phyloP scores from a whole-genome alignment of 2,888 invertebrate genomes.

The Agelastica alni region DNA sequence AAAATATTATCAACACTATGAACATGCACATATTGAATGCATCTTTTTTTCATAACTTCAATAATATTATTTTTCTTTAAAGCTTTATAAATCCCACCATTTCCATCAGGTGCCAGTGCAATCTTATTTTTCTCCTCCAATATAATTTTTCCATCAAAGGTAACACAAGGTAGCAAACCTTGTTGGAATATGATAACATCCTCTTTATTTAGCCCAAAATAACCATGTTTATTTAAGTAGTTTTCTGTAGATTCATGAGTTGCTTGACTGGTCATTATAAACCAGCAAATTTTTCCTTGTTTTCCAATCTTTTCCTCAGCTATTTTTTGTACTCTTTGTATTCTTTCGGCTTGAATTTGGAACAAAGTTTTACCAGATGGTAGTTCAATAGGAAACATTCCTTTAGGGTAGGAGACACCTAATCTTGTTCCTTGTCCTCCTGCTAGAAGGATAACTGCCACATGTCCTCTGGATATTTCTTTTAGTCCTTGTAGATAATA shows the following conservation, averaged over 20 bases:
- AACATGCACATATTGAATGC: slow-evolving; percentile 87
- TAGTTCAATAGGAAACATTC: slow-evolving; percentile 91
- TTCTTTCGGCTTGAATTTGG: slow-evolving; percentile 94
- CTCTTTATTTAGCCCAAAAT: slow-evolving; percentile 82
- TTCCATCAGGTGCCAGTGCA: slow-evolving; percentile 89
- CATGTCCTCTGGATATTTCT: slow-evolving; percentile 65
- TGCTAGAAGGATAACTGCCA: slow-evolving; percentile 90
- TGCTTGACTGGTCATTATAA: slow-evolving; percentile 97
- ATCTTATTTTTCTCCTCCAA: slow-evolving; percentile 79
- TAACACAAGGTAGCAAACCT: slow-evolving; percentile 89
- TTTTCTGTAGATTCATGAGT: slow-evolving; percentile 83
- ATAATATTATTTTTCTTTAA: slow-evolving; percentile 76
- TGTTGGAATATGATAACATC: slow-evolving; percentile 91
- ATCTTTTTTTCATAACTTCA: slow-evolving; percentile 76
- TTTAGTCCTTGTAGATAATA: slow-evolving; percentile 73
- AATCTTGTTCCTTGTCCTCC: slow-evolving; percentile 98
- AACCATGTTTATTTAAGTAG: slow-evolving; percentile 78
- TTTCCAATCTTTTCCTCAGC: slow-evolving; percentile 70
- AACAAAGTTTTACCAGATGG: slow-evolving; percentile 89
- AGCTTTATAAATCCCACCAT: slow-evolving; percentile 84
- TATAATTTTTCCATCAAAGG: slow-evolving; percentile 90
- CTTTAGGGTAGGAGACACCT: slow-evolving; percentile 94
- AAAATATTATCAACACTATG: slow-evolving; percentile 99
- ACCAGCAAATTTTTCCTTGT: slow-evolving; percentile 71
- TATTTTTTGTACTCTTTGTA: slow-evolving; percentile 75